Evolutionary conservation across 2,113 vertebrate species (phyloP).

Genomic region (Nannobrachium achirus): DNA sequence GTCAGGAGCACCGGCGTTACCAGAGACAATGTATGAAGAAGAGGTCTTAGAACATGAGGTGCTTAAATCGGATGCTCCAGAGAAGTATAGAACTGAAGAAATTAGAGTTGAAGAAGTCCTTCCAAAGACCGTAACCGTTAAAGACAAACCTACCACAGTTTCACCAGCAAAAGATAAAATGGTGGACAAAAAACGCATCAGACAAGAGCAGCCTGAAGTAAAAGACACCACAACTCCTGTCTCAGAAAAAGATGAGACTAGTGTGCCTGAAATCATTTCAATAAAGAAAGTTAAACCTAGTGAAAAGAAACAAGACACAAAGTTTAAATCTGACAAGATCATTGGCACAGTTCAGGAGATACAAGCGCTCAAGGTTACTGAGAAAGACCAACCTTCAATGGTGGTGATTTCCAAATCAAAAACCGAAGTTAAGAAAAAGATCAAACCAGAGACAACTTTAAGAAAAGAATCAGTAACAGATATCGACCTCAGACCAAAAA

Average conservation of each 20-base stretch:
- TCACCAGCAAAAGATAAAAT: background rate
- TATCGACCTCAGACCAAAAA: constrained; percentile 9
- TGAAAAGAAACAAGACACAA: constrained; percentile 11
- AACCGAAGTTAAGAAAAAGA: background rate
- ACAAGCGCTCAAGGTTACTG: background rate
- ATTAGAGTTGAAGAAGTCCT: background rate
- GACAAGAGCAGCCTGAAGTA: background rate
- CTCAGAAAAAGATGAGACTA: constrained; percentile 5
- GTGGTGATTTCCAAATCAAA: background rate
- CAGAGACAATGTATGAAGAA: constrained; percentile 2
- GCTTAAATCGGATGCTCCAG: background rate
- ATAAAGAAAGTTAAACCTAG: constrained; percentile 9
- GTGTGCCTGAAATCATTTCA: background rate
- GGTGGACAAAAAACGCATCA: background rate
- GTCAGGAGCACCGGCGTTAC: background rate
- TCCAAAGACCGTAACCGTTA: background rate
- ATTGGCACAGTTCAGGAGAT: background rate
- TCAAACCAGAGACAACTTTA: background rate
- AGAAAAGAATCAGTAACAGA: constrained; percentile 48
- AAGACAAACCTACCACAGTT: constrained; percentile 2
- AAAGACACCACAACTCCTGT: background rate
- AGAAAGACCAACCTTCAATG: background rate
- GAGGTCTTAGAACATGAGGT: background rate
- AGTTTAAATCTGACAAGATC: background rate
- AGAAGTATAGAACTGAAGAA: constrained; percentile 7